These are phyloP conservation scores for Poeciliopsis presidionis DNA, from an alignment of 2,797 vertebrate species.

Conservation along the genomic window DNA sequence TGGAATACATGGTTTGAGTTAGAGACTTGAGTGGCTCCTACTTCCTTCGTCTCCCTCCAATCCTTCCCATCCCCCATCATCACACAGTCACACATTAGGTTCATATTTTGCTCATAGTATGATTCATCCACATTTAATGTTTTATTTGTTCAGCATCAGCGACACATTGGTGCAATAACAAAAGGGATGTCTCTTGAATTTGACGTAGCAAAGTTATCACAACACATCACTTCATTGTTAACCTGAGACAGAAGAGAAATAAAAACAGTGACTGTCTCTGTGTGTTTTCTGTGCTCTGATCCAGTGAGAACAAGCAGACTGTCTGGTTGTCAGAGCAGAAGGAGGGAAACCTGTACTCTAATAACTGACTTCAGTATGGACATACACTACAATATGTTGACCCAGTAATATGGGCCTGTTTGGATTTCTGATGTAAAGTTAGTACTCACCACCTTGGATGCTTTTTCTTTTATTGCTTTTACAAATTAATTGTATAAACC, in stretches of 20 bases:
- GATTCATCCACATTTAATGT: slow-evolving; percentile 74
- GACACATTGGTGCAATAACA: slow-evolving; percentile 52
- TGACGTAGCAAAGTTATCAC: slow-evolving; percentile 53
- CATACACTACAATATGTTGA: neutral
- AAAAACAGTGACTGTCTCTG: slow-evolving; percentile 12
- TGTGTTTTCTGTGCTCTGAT: neutral
- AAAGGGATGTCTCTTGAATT: slow-evolving; percentile 37
- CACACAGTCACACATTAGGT: slow-evolving; percentile 70
- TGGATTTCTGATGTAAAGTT: neutral
- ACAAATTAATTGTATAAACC: neutral
- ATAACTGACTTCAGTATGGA: neutral
- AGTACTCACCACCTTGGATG: too few species aligned
- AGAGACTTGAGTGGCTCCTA: slow-evolving; percentile 51
- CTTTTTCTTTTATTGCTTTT: neutral
- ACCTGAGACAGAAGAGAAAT: slow-evolving; percentile 43
- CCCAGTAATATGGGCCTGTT: neutral
- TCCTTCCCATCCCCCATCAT: slow-evolving; percentile 22
- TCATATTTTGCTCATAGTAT: slow-evolving; percentile 77
- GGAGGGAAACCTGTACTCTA: neutral
- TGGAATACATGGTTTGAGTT: slow-evolving; percentile 68
- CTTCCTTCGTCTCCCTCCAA: slow-evolving; percentile 26
- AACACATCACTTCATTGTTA: slow-evolving; percentile 67
- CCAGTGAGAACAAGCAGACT: neutral
- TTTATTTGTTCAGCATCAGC: slow-evolving; percentile 72
- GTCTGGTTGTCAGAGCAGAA: neutral